phyloP scores from a whole-genome alignment of 2,888 invertebrate genomes.

The Drosophila austrosaltans region DNA sequence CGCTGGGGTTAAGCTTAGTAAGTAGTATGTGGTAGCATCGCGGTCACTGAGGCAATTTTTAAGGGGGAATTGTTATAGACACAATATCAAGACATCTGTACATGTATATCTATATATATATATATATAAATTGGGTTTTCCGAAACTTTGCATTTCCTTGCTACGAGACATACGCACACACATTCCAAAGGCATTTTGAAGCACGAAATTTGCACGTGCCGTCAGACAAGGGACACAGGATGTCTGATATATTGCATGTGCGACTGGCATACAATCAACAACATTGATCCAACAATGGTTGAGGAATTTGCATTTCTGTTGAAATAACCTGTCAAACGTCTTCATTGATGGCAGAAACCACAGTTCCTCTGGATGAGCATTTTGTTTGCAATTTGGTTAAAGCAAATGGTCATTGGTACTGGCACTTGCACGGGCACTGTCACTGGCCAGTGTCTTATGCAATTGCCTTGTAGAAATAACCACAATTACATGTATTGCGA shows the following conservation, averaged over 20 bases:
- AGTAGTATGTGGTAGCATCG: constrained; percentile 40
- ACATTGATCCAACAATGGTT: constrained; percentile 43
- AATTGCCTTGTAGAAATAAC: constrained; percentile 64
- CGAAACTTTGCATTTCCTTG: constrained; percentile 30
- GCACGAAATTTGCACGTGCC: constrained; percentile 39
- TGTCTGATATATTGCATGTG: constrained; percentile 25
- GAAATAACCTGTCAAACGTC: constrained; percentile 71
- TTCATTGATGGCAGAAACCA: constrained; percentile 25
- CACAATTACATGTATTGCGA: constrained; percentile 75
- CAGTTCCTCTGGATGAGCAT: constrained; percentile 27
- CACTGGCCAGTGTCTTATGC: constrained; percentile 54
- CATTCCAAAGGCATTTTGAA: not conserved
- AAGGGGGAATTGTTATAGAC: constrained; percentile 8
- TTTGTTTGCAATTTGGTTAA: constrained; percentile 60
- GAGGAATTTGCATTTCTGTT: constrained; percentile 72
- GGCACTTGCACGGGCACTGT: constrained; percentile 6
- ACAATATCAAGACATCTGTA: constrained; percentile 1
- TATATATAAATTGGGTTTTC: not conserved
- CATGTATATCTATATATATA: constrained; percentile 12
- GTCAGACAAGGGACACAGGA: constrained; percentile 21
- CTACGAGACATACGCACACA: not conserved
- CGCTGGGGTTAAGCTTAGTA: constrained; percentile 49
- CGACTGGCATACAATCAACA: constrained; percentile 20
- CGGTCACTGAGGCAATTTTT: constrained; percentile 54
- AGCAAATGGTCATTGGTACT: constrained; percentile 77